Evolutionary conservation across 2,113 vertebrate genomes (phyloP).

Genomic region (Cyanoderma ruficeps): DNA sequence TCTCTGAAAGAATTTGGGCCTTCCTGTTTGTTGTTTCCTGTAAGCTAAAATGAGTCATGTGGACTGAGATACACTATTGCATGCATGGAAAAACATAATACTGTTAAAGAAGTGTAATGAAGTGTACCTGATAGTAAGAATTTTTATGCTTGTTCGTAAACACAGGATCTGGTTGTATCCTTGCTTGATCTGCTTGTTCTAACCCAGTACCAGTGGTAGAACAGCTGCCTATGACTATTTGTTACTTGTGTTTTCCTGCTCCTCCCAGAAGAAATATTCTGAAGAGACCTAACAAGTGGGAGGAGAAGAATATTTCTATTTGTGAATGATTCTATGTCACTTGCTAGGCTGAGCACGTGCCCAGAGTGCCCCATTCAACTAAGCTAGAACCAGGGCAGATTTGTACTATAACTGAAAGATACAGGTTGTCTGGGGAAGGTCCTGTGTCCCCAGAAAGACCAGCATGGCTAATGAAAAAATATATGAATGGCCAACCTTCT

Average conservation of each 20-base stretch:
- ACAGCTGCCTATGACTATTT: background rate
- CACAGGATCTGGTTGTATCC: background rate
- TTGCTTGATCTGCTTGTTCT: background rate
- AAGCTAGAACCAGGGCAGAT: background rate
- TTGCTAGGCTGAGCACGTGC: background rate
- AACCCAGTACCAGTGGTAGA: background rate
- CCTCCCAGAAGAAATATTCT: background rate
- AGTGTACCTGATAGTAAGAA: background rate
- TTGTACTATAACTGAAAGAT: background rate
- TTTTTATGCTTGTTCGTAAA: background rate
- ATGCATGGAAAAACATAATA: background rate
- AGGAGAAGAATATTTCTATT: background rate
- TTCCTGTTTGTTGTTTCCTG: conserved; percentile 50
- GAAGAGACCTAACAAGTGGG: background rate
- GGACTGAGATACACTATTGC: background rate
- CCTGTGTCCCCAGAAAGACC: background rate
- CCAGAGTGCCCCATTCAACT: background rate
- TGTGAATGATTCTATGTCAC: background rate
- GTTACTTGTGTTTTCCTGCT: background rate
- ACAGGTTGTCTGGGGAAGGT: background rate
- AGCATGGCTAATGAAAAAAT: background rate
- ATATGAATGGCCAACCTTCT: background rate
- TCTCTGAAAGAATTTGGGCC: conserved; percentile 31
- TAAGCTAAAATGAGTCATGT: background rate
- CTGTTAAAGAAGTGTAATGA: background rate